Percentiles rank a stretch among this genome's conserved stretches.
Conservation (phyloP, 2,797 vertebrate species). For the Lepidocolaptes lacrymiger region DNA sequence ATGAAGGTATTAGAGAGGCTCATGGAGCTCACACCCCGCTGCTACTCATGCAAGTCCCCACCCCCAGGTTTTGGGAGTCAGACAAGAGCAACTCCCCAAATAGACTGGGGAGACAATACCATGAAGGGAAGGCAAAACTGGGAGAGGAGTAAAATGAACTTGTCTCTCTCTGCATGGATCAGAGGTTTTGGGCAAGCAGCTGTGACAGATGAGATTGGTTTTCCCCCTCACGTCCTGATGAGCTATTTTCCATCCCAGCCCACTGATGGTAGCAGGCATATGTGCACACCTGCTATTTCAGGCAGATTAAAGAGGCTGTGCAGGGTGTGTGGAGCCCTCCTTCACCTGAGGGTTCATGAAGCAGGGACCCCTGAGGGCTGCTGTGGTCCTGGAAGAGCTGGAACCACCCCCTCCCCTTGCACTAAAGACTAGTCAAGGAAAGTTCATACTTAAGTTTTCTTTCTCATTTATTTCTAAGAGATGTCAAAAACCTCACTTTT, state of each 20-base stretch:
- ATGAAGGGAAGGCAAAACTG: neutral
- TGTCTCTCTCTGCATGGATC: neutral
- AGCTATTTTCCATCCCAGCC: neutral
- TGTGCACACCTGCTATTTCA: neutral
- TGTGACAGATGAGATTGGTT: neutral
- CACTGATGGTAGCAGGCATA: neutral
- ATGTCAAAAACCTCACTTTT: neutral
- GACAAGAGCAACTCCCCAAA: neutral
- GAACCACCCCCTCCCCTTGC: neutral
- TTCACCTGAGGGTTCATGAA: neutral
- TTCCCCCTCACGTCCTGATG: neutral
- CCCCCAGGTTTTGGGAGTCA: neutral
- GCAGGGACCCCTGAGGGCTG: fast-evolving
- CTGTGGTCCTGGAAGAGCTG: fast-evolving
- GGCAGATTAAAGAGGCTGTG: neutral
- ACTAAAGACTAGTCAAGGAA: neutral
- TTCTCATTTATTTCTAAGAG: neutral
- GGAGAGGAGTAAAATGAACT: neutral
- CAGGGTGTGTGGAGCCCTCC: neutral
- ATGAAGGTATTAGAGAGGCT: neutral
- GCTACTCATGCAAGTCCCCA: neutral
- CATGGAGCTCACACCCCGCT: neutral
- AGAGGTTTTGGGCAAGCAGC: neutral
- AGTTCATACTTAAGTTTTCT: neutral
- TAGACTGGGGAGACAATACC: neutral